Conservation (phyloP, 2,113 vertebrate genomes). For the Rattus rattus region DNA sequence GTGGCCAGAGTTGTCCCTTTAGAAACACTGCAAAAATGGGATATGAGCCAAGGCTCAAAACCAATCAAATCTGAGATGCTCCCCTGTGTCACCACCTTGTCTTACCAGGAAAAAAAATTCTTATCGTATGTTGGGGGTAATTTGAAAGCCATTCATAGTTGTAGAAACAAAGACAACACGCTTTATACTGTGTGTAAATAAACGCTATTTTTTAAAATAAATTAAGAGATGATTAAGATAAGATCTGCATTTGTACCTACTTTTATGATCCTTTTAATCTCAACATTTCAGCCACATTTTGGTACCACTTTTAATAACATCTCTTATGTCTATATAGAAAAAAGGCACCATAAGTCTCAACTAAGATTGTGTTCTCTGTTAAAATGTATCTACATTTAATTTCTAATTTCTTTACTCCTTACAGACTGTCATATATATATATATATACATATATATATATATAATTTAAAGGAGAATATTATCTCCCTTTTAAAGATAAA, state of each 20-base stretch:
- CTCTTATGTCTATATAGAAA: background rate
- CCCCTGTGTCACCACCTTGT: background rate
- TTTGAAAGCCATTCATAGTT: slow-evolving; percentile 8
- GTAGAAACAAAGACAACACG: background rate
- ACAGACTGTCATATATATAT: background rate
- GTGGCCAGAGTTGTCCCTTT: background rate
- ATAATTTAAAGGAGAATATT: background rate
- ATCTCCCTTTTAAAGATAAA: background rate
- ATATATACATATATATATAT: background rate
- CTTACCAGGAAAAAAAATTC: background rate
- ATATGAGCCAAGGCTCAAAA: background rate
- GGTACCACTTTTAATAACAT: background rate
- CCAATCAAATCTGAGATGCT: background rate
- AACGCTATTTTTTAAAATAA: background rate
- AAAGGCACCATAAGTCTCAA: background rate
- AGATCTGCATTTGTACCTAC: background rate
- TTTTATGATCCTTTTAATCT: background rate
- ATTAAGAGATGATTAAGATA: background rate
- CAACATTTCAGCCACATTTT: background rate
- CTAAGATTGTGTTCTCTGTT: background rate
- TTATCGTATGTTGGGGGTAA: background rate
- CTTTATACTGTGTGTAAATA: background rate
- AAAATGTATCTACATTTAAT: background rate
- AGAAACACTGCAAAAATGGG: background rate
- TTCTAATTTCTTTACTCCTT: slow-evolving; percentile 21